These are phyloP conservation scores for Apteryx owenii DNA, from an alignment of 2,113 vertebrate species.

Conservation along the genomic window DNA sequence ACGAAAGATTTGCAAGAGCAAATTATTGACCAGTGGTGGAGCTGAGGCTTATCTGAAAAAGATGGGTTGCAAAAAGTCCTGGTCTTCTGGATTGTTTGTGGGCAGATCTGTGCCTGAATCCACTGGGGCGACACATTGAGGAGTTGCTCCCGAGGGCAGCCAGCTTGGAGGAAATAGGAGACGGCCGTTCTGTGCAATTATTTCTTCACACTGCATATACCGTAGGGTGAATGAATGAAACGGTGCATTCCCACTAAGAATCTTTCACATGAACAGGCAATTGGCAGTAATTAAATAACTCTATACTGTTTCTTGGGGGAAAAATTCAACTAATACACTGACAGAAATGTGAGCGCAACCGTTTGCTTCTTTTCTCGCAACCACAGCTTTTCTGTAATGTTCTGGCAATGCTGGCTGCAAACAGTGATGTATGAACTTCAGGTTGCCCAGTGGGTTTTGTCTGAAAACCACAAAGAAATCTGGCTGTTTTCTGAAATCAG, in stretches of 20 bases:
- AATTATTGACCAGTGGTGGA: not conserved
- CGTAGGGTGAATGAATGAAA: not conserved
- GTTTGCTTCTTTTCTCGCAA: not conserved
- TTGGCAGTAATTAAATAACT: slow-evolving; percentile 6
- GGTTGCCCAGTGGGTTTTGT: not conserved
- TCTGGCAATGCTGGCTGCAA: not conserved
- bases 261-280: not conserved
- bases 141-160: not conserved
- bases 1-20: not conserved
- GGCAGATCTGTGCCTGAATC: not conserved
- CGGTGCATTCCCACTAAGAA: not conserved
- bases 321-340: not conserved
- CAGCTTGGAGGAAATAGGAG: not conserved
- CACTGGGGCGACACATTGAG: not conserved
- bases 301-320: not conserved
- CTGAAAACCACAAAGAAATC: not conserved
- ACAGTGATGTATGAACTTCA: not conserved
- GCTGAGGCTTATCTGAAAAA: not conserved
- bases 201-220: not conserved
- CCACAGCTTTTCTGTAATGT: not conserved
- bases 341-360: not conserved
- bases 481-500: not conserved
- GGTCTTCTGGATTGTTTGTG: not conserved
- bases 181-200: not conserved
- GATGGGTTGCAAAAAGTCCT: not conserved